Percentiles rank a stretch among this genome's conserved stretches.
phyloP scores from a whole-genome alignment of 2,888 invertebrate species.

The Brassicogethes aeneus region DNA sequence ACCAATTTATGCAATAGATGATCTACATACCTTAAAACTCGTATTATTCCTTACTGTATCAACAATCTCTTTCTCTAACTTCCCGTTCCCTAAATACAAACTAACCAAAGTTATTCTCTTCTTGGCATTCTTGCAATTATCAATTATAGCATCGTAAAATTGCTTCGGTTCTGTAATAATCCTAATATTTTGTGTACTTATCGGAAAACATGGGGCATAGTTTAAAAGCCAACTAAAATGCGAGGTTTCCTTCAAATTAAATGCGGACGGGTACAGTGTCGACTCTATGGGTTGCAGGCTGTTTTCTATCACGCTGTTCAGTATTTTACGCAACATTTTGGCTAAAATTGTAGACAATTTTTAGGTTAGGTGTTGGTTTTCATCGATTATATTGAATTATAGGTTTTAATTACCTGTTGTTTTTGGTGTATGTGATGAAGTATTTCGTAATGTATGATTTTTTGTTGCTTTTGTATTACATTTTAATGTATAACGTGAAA shows the following conservation, averaged over 20 bases:
- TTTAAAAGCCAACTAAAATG: conserved; percentile 49
- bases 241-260: conserved; percentile 29
- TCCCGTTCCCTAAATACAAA: conserved; percentile 86
- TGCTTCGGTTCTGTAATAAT: conserved; percentile 66
- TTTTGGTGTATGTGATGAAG: too few species aligned
- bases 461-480: too few species aligned
- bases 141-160: conserved; percentile 66
- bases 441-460: too few species aligned
- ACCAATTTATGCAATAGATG: too few species aligned
- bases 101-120: conserved; percentile 77
- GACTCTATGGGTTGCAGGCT: conserved; percentile 25
- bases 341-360: too few species aligned
- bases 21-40: too few species aligned
- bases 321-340: conserved; percentile 34
- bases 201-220: conserved; percentile 59
- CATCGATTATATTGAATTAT: too few species aligned
- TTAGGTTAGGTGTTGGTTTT: too few species aligned
- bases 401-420: too few species aligned
- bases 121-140: conserved; percentile 57
- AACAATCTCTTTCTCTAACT: conserved; percentile 72
- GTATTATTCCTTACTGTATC: conserved; percentile 54
- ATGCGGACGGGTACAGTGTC: conserved; percentile 27
- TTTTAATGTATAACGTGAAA: too few species aligned
- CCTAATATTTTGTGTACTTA: conserved; percentile 58
- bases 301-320: conserved; percentile 32